Base-by-base conservation (phyloP, 2,888 invertebrate species). In the Carabus problematicus region DNA sequence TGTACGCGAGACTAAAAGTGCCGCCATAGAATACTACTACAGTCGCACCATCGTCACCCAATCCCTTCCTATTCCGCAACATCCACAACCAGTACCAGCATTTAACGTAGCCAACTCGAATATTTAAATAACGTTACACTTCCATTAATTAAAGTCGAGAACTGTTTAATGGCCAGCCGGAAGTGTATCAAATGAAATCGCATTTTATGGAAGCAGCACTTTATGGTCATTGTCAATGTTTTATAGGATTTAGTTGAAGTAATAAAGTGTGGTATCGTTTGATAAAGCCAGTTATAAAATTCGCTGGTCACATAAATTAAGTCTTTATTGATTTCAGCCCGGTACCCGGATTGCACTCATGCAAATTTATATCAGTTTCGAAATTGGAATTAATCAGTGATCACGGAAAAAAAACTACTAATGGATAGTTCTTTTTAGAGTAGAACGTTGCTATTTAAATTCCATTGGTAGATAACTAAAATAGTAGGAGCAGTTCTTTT, bases 121-220 rank as follows among this genome's bases (percentile, higher is more conserved):
- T 66, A 66, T 66, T 66, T 66, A 59, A 66, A 66, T 66, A 58
- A 8, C 66, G 58, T 66, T 58, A 56, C 64, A 64, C 40, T 55
- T 56, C 56, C 64, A 64, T 64, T 66, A 66, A 66, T 66, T 66
- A 56, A 54, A 66, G 58, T n/a, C 8, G 8, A n/a, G 43, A 52
- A 9, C 43, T 64, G 40, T 43, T 59, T 66, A 66, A 66, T 49
- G 58, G 58, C 16, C 47, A 49, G 40, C 39, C 47, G 16, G 52
- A n/a, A 14, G 52, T 52, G 56, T 39, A 56, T 56, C 56, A 56
- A 56, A 39, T 39, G 29, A 56, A 56, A n/a, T 39, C 29, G 29
- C 40, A 29, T 39, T 56, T 56, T 56, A 39, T 39, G 18, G 56
- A 12, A 29, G 12, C 4, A 29, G 12, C 4, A 40, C 29, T 56